Evolutionary conservation across 2,888 invertebrate genomes (phyloP).

Genomic region (Dryocosmus kuriphilus): DNA sequence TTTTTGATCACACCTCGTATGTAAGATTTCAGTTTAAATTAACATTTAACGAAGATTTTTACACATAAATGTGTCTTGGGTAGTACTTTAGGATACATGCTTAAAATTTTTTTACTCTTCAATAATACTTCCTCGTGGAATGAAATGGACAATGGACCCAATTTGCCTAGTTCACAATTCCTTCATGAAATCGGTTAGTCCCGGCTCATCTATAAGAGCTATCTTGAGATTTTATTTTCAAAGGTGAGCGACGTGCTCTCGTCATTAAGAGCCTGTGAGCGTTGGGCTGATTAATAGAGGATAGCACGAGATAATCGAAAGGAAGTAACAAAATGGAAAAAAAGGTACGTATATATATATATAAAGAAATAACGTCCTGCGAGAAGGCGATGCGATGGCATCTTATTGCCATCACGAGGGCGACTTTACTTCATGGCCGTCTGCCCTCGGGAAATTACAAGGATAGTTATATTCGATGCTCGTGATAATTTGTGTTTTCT

Average conservation of each 20-base stretch:
- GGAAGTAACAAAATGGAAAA: conserved; percentile 75
- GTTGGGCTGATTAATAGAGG: conserved; percentile 77
- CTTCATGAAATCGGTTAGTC: conserved; percentile 68
- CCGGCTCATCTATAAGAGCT: conserved; percentile 74
- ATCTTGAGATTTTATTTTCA: conserved; percentile 67
- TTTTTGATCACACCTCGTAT: no score
- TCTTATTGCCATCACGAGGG: conserved; percentile 59
- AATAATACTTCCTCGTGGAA: no score
- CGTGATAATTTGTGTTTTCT: conserved; percentile 64
- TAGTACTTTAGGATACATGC: no score
- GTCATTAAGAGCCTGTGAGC: conserved; percentile 75
- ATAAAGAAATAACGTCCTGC: conserved; percentile 56
- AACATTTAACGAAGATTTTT: no score
- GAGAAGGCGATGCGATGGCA: conserved; percentile 66
- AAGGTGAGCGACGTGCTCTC: conserved; percentile 68
- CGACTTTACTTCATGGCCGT: conserved; percentile 53
- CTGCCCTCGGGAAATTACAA: conserved; percentile 59
- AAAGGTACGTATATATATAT: conserved; percentile 61
- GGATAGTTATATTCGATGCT: conserved; percentile 60
- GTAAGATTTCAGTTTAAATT: no score
- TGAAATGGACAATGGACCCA: no score
- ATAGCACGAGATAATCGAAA: conserved; percentile 76
- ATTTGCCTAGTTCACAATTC: conserved; percentile 54
- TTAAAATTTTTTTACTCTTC: no score
- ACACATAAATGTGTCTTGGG: no score